These are phyloP conservation scores for Onthophagus taurus DNA, from an alignment of 1,140 invertebrate genomes.

Conservation along the genomic window DNA sequence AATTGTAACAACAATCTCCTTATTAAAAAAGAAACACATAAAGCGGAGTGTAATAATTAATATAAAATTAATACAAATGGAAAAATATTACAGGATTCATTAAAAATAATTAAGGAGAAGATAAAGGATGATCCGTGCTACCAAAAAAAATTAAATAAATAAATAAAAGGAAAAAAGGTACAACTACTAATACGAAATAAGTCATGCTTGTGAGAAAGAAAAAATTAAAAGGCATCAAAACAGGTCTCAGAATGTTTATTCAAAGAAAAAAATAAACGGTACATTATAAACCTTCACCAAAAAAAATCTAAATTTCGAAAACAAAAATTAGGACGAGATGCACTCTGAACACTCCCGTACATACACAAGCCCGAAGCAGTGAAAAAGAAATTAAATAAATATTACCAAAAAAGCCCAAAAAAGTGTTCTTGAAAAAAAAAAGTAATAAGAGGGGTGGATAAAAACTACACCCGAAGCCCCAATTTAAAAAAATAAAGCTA, in stretches of 20 bases:
- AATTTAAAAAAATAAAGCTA: no score
- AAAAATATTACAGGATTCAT: conserved; percentile 1
- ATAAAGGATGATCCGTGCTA: conserved; percentile 8
- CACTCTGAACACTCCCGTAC: conserved; percentile 5
- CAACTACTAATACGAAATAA: no score
- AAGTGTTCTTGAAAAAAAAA: no score
- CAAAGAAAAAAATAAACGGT: conserved; percentile 29
- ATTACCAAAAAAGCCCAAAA: neutral
- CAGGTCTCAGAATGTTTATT: conserved; percentile 35
- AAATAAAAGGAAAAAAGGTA: conserved; percentile 1
- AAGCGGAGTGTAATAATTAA: neutral
- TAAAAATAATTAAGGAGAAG: neutral
- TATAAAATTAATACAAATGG: neutral
- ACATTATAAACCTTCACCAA: conserved; percentile 34
- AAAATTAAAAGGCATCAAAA: conserved; percentile 34
- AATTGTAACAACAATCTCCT: neutral
- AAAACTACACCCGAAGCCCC: no score
- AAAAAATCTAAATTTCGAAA: conserved; percentile 22
- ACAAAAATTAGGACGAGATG: conserved; percentile 14
- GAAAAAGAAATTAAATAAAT: neutral
- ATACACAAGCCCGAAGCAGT: neutral
- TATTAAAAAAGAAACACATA: neutral
- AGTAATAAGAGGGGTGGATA: no score
- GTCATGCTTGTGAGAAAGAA: conserved; percentile 27
- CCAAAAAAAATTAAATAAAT: conserved; percentile 9